A percentile compares a stretch with the other conserved stretches of the same genome.
These are phyloP conservation scores for Alouatta palliata DNA, from an alignment of 2,113 vertebrate species.

Conservation along the genomic window DNA sequence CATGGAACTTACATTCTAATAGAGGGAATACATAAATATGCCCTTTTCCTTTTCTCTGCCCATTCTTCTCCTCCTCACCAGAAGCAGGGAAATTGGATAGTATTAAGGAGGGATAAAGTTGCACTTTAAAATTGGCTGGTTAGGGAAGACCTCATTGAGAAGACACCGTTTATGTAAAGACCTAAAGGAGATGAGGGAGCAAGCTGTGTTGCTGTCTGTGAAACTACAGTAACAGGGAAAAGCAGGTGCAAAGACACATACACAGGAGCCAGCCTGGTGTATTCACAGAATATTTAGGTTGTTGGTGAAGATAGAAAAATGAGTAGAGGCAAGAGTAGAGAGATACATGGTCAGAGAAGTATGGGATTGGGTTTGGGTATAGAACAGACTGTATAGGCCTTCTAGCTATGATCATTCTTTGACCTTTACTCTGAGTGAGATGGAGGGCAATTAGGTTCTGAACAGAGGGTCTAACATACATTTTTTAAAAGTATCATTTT, in stretches of 20 bases:
- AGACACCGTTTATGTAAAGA: background rate
- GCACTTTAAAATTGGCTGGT: background rate
- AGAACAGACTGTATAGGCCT: background rate
- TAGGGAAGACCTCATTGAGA: background rate
- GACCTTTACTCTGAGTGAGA: constrained; percentile 48
- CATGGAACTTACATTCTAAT: background rate
- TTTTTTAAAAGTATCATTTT: background rate
- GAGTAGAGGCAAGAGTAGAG: background rate
- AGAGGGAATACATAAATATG: background rate
- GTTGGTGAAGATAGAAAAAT: background rate
- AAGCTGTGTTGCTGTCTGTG: background rate
- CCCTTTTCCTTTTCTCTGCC: background rate
- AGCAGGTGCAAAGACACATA: background rate
- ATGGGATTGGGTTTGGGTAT: background rate
- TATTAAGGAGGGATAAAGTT: background rate
- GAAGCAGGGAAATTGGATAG: background rate
- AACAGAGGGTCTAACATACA: background rate
- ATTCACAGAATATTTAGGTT: background rate
- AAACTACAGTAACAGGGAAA: background rate
- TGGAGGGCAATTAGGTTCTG: constrained; percentile 18
- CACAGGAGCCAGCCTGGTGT: background rate
- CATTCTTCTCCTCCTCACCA: background rate
- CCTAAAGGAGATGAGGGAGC: background rate
- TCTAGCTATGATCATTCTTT: constrained; percentile 22
- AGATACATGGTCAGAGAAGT: background rate